phyloP scores from a whole-genome alignment of 2,888 invertebrate genomes.

The Drosophila formosana region DNA sequence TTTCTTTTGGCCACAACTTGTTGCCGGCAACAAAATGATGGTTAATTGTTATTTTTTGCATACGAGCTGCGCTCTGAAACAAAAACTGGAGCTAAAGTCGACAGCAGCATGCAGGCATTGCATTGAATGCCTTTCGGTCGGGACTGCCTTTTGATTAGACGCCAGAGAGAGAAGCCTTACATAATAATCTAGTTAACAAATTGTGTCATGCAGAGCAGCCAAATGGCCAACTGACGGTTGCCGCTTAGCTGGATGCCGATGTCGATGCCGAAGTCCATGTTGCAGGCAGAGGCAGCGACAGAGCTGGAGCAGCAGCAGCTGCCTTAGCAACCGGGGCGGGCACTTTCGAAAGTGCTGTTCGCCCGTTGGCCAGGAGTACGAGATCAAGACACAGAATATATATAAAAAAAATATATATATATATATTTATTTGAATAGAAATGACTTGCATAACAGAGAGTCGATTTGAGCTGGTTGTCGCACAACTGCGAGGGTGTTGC shows the following conservation, averaged over 20 bases:
- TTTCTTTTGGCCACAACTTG: slow-evolving; percentile 35
- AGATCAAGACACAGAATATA: slow-evolving; percentile 31
- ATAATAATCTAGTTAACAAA: slow-evolving; percentile 79
- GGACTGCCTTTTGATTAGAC: slow-evolving; percentile 62
- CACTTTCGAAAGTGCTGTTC: slow-evolving; percentile 70
- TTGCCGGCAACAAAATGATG: slow-evolving; percentile 69
- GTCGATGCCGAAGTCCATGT: slow-evolving; percentile 9
- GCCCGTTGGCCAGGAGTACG: slow-evolving; percentile 20
- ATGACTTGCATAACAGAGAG: slow-evolving; percentile 51
- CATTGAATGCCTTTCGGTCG: slow-evolving; percentile 21
- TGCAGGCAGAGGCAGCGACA: not conserved
- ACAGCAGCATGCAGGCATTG: slow-evolving; percentile 34
- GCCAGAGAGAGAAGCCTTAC: slow-evolving; percentile 58
- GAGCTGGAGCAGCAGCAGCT: slow-evolving; percentile 34
- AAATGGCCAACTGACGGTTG: slow-evolving; percentile 53
- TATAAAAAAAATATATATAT: slow-evolving; percentile 17
- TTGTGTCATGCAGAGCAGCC: slow-evolving; percentile 72
- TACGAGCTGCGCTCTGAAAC: slow-evolving; percentile 14
- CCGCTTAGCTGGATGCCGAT: slow-evolving; percentile 17
- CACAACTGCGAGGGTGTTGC: slow-evolving; percentile 72
- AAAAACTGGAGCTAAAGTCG: slow-evolving; percentile 31
- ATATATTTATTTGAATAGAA: slow-evolving; percentile 45
- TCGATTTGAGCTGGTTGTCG: slow-evolving; percentile 34
- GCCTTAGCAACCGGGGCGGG: slow-evolving; percentile 50
- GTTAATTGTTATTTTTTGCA: slow-evolving; percentile 75